Evolutionary conservation across 2,797 vertebrate genomes (phyloP).

Genomic region (Lemur catta): DNA sequence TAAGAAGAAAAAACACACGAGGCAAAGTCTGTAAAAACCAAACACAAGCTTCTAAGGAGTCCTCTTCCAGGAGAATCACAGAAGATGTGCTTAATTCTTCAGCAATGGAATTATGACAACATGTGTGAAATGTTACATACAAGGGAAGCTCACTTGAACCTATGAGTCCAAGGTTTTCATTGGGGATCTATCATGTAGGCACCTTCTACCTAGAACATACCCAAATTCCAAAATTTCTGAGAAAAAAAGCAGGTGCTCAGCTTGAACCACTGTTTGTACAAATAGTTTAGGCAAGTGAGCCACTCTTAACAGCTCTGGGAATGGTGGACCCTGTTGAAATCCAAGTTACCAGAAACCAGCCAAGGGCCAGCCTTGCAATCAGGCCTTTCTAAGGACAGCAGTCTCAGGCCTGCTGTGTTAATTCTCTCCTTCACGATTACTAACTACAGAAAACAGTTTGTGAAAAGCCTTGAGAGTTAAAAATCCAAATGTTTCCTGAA

Average conservation of each 20-base stretch:
- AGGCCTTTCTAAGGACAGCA: neutral
- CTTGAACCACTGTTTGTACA: neutral
- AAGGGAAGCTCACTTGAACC: neutral
- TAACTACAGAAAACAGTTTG: neutral
- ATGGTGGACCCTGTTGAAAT: neutral
- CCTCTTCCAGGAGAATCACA: neutral
- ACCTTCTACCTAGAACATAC: neutral
- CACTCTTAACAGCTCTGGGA: neutral
- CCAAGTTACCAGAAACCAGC: neutral
- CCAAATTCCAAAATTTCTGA: neutral
- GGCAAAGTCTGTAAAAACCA: neutral
- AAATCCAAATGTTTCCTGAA: neutral
- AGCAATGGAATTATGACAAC: neutral
- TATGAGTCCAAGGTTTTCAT: neutral
- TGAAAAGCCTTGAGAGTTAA: neutral
- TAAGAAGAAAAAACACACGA: neutral
- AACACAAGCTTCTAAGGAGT: neutral
- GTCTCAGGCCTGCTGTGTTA: no score
- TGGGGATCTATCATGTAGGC: neutral
- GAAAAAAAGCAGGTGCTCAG: neutral
- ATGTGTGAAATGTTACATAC: neutral
- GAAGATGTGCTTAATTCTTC: neutral
- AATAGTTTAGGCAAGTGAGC: neutral
- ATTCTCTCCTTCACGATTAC: neutral
- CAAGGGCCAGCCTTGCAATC: neutral